Evolutionary conservation across 1,140 invertebrate species (phyloP), one percentile per base, ranked within the genome.

Genomic region (Cydia strobilella): DNA sequence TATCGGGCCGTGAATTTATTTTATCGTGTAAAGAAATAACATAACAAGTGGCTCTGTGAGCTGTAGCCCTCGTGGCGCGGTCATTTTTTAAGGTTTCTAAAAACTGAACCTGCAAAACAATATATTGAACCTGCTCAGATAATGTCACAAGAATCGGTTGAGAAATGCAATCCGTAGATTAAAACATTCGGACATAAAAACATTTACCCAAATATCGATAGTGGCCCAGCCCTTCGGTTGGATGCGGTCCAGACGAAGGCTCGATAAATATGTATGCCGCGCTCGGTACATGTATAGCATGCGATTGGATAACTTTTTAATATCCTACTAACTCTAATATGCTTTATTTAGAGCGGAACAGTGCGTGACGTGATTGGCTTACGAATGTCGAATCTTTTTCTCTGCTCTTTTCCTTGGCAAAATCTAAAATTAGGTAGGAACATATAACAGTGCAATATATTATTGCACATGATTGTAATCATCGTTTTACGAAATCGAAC

Each of bases 201-300:
- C 31, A 31, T 31, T 2, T 31, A 31, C 31, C n/a, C 51, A 54
- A 54, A 54, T 54, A 54, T 54, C 51, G 51, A 54, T 13, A 54
- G 51, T 54, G 15, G n/a, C 51, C 25, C 63, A 12, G 13, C 15
- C 27, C 63, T 62, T 7, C 27, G 20, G 66, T 84, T 83, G 84
- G 83, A 82, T 69, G 45, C 20, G 69, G 77, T 83, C 84, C 83
- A 86, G 79, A 73, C 74, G 75, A 69, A 78, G 76, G 75, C 76
- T 78, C 80, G 79, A 86, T 86, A 86, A 84, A 86, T 86, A 86
- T 86, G 83, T 82, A 84, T 82, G 74, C 75, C 25, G 63, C 15
- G 27, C 27, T 15, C 25, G 69, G 45, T 15, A 73, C 75, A 77
- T 73, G 78, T 75, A 72, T 62, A 66, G 73, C 27, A 63, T 76